Conservation (phyloP, 2,113 vertebrate species). For the Paraplagusia blochii region DNA sequence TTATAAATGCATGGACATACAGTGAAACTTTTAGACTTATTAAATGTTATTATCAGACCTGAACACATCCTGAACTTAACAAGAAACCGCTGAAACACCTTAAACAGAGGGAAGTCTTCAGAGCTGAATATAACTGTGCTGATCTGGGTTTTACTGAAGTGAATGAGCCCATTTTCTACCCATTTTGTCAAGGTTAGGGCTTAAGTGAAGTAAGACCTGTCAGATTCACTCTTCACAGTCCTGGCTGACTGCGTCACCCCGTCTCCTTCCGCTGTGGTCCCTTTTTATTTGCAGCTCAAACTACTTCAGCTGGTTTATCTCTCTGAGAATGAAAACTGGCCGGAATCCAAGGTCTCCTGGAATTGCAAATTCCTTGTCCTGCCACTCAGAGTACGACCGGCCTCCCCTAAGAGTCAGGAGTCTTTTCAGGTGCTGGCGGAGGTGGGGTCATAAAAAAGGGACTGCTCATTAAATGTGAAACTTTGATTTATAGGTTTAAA, state of each 20-base stretch:
- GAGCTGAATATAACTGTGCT: not conserved
- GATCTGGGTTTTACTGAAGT: not conserved
- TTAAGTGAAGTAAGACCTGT: not conserved
- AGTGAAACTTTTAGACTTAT: too few relatives aligned
- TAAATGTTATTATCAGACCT: too few relatives aligned
- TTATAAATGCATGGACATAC: too few relatives aligned
- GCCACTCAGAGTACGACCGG: constrained; percentile 26
- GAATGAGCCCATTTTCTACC: not conserved
- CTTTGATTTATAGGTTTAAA: constrained; percentile 37
- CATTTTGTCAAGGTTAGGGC: constrained; percentile 5
- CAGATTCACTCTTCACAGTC: not conserved
- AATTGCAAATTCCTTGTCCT: constrained; percentile 44
- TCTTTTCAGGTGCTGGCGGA: constrained; percentile 30
- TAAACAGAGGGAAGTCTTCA: too few relatives aligned
- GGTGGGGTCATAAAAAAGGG: constrained; percentile 20
- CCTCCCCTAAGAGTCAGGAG: constrained; percentile 16
- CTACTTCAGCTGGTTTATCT: constrained; percentile 18
- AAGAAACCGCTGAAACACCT: too few relatives aligned
- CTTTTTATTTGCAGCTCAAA: constrained; percentile 11
- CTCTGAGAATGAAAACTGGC: constrained; percentile 12
- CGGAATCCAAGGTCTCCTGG: constrained; percentile 38
- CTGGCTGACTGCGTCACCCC: not conserved
- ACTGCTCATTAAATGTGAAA: constrained; percentile 31
- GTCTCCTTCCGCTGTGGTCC: constrained; percentile 2
- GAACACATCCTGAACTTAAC: too few relatives aligned